Conservation (phyloP, 2,888 invertebrate species). For the Poecilus cupreus region DNA sequence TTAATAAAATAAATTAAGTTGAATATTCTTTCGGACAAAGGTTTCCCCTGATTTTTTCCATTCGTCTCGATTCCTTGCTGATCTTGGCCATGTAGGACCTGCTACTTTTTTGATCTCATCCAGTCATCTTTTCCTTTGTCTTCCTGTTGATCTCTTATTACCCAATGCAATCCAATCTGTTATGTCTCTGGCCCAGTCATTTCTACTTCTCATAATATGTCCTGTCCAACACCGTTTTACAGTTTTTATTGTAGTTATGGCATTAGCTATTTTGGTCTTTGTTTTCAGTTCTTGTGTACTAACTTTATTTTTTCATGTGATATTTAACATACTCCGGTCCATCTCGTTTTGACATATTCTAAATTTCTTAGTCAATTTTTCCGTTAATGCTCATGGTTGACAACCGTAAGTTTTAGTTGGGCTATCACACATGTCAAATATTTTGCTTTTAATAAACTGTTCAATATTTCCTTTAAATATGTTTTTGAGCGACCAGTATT, state of each 20-base stretch:
- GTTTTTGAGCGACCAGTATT: not conserved
- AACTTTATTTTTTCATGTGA: not conserved
- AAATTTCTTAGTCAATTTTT: not conserved
- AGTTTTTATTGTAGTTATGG: not conserved
- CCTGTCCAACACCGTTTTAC: not conserved
- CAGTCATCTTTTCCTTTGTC: not conserved
- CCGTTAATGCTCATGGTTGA: not conserved
- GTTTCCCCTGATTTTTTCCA: not conserved
- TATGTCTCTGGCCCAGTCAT: not conserved
- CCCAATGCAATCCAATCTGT: not conserved
- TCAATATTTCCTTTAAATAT: not conserved
- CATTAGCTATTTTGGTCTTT: not conserved
- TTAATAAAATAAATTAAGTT: not conserved
- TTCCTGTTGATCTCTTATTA: not conserved
- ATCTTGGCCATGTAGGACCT: not conserved
- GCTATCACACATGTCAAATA: not conserved
- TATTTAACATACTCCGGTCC: too few species aligned
- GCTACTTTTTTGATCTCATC: constrained; percentile 19
- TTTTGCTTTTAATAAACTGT: not conserved
- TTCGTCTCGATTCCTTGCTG: not conserved
- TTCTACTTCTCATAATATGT: not conserved
- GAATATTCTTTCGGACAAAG: constrained; percentile 10
- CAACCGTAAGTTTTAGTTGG: not conserved
- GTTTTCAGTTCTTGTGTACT: not conserved
- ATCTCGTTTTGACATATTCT: not conserved